phyloP scores from a whole-genome alignment of 2,797 vertebrate genomes.

The Nannoperca australis region DNA sequence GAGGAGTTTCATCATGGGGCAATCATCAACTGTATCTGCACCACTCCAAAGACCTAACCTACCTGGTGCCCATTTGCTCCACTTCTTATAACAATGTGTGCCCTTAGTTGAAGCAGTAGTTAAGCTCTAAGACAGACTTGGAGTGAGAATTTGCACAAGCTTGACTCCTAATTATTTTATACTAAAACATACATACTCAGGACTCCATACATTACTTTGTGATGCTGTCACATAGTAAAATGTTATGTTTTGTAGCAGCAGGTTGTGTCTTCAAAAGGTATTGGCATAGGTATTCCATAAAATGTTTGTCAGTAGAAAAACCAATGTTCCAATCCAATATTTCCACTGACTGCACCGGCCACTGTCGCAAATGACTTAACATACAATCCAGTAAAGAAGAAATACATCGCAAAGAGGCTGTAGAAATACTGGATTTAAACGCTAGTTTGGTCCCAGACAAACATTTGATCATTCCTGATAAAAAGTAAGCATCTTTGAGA shows the following conservation, averaged over 20 bases:
- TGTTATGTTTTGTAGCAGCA: neutral
- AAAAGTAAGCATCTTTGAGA: neutral
- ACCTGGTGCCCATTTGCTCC: conserved; percentile 17
- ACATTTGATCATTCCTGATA: neutral
- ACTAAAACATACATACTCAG: conserved; percentile 24
- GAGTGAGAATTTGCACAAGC: conserved; percentile 18
- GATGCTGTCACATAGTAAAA: conserved; percentile 8
- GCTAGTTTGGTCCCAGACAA: neutral
- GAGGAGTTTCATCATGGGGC: conserved; percentile 57
- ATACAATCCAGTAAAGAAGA: neutral
- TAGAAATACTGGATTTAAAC: neutral
- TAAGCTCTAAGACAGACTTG: neutral
- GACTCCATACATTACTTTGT: neutral
- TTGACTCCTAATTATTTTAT: conserved; percentile 38
- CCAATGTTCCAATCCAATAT: conserved; percentile 10
- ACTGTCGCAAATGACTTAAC: neutral
- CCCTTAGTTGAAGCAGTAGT: conserved; percentile 2
- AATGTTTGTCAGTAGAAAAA: neutral
- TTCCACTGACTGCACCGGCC: neutral
- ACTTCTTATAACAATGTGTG: neutral
- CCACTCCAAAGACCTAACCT: conserved; percentile 24
- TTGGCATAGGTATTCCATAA: fast-evolving
- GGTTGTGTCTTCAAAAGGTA: neutral
- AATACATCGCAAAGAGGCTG: neutral
- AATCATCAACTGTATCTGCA: conserved; percentile 72